A percentile compares a stretch with the other conserved stretches of the same genome.
These are phyloP conservation scores for Platorchestia sp. DNA, from an alignment of 1,140 invertebrate species.

Conservation along the genomic window DNA sequence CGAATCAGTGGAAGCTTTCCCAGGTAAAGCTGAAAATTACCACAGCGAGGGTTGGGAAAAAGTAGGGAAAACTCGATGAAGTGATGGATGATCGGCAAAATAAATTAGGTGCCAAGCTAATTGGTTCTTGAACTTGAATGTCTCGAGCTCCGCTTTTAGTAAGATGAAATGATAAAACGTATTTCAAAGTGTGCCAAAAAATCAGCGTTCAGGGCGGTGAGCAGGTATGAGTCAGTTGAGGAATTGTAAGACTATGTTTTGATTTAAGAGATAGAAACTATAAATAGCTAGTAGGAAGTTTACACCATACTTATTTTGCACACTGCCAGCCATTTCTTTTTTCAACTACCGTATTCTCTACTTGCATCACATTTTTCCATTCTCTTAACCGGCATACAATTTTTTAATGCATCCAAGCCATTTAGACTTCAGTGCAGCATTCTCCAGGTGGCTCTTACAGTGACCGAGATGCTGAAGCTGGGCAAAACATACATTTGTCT, in stretches of 20 bases:
- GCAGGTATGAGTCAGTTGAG: background rate
- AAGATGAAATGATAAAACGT: background rate
- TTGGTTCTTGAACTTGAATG: background rate
- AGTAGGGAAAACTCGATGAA: background rate
- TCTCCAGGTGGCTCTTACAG: background rate
- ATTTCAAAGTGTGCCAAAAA: background rate
- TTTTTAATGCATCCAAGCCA: background rate
- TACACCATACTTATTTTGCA: background rate
- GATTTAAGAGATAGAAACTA: background rate
- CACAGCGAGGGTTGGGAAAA: background rate
- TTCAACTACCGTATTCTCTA: background rate
- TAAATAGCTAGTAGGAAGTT: background rate
- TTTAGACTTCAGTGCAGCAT: background rate
- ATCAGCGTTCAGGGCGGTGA: background rate
- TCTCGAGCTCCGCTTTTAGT: background rate
- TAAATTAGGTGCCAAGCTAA: background rate
- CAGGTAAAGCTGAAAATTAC: background rate
- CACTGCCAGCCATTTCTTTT: background rate
- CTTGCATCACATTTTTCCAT: background rate
- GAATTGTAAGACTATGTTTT: background rate
- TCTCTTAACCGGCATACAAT: background rate
- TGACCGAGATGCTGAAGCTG: background rate
- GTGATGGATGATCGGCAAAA: background rate
- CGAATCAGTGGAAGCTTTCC: background rate
- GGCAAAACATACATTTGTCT: background rate